Evolutionary conservation across 2,113 vertebrate genomes (phyloP).

Genomic region (Isichthys henryi): DNA sequence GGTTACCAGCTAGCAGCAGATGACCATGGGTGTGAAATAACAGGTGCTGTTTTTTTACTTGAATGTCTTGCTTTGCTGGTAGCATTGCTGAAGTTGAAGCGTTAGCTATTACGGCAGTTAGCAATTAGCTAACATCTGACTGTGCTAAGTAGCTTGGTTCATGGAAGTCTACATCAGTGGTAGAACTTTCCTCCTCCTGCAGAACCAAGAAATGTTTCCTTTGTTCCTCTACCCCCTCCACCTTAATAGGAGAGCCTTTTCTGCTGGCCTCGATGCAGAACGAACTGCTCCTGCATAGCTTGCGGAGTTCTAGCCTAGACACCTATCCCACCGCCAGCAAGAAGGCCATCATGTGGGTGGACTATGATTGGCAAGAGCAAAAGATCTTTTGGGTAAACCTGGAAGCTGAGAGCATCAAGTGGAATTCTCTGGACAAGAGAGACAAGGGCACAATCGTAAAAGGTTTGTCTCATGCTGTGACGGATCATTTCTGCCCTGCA

Average conservation of each 20-base stretch:
- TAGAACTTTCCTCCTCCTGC: background rate
- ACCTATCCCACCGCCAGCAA: slow-evolving; percentile 60
- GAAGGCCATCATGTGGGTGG: slow-evolving; percentile 65
- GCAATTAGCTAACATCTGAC: background rate
- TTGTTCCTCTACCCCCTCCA: background rate
- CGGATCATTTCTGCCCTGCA: background rate
- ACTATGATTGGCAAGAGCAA: slow-evolving; percentile 74
- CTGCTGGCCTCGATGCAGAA: slow-evolving; percentile 70
- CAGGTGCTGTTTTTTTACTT: slow-evolving; percentile 50
- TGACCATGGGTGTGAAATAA: slow-evolving; percentile 65
- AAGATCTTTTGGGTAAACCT: slow-evolving; percentile 78
- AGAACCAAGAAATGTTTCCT: background rate
- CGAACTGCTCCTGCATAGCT: slow-evolving; percentile 62
- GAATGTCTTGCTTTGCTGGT: background rate
- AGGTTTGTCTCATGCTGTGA: slow-evolving; percentile 54
- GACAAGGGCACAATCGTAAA: slow-evolving; percentile 68
- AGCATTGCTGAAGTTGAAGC: background rate
- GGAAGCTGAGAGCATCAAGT: slow-evolving; percentile 67
- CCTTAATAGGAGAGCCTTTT: slow-evolving; percentile 60
- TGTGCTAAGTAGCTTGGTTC: background rate
- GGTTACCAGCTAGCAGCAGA: slow-evolving; percentile 70
- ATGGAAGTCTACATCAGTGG: background rate
- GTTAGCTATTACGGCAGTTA: too few relatives aligned
- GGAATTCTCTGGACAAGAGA: slow-evolving; percentile 65
- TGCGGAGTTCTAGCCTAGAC: slow-evolving; percentile 63